A percentile compares a stretch with the other conserved stretches of the same genome.
Conservation (phyloP, 2,113 vertebrate genomes). For the Serinus canaria region DNA sequence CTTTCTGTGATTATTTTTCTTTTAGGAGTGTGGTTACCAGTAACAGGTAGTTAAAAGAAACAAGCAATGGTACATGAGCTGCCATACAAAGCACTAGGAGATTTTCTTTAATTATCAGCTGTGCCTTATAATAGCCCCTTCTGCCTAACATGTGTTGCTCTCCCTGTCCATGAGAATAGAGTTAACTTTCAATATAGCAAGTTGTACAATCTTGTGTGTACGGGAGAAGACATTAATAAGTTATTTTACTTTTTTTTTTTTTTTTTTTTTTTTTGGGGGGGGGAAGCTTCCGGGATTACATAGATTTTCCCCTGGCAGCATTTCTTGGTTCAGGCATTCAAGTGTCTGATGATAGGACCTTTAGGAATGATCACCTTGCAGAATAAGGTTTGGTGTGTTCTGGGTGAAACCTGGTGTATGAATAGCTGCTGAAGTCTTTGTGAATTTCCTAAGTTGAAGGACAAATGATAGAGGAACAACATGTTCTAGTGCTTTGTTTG, state of each 20-base stretch:
- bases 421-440: background rate
- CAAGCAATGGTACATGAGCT: background rate
- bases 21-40: background rate
- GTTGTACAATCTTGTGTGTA: background rate
- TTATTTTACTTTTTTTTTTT: background rate
- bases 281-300: background rate
- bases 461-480: background rate
- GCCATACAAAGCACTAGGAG: background rate
- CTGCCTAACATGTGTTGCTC: background rate
- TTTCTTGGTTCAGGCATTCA: background rate
- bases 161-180: background rate
- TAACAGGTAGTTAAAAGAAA: background rate
- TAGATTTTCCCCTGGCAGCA: background rate
- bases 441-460: background rate
- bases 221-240: background rate
- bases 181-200: background rate
- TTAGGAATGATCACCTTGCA: background rate
- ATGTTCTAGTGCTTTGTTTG: background rate
- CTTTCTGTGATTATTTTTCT: background rate
- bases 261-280: accelerated
- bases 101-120: background rate
- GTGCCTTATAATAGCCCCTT: background rate
- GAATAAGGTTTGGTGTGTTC: background rate
- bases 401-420: background rate
- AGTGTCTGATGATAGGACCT: background rate